Evolutionary conservation across 1,140 invertebrate species (phyloP).

Genomic region (Bombus haemorrhoidalis): DNA sequence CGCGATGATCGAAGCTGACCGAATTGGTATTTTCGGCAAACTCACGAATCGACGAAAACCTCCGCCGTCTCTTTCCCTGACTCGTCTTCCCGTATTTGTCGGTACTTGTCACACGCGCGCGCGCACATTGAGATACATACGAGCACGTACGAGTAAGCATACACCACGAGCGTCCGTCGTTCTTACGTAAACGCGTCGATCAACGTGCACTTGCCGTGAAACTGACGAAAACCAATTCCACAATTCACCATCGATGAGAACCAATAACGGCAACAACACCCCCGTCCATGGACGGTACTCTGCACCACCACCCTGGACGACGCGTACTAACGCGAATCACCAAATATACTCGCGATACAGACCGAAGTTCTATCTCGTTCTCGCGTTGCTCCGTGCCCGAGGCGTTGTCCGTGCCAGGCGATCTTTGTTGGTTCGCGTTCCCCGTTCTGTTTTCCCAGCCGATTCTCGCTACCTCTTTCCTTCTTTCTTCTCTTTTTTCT

Average conservation of each 20-base stretch:
- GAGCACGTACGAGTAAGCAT: constrained; percentile 31
- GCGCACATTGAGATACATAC: constrained; percentile 57
- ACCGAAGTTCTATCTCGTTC: neutral
- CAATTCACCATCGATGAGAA: constrained; percentile 41
- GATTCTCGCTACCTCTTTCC: neutral
- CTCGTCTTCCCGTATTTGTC: constrained; percentile 38
- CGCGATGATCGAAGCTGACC: neutral
- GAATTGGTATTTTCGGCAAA: constrained; percentile 34
- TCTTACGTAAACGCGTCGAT: constrained; percentile 66
- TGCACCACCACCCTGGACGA: constrained; percentile 3
- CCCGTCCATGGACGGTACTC: constrained; percentile 4
- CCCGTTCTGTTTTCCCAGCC: neutral
- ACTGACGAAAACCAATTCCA: constrained; percentile 3
- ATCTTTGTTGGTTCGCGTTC: neutral
- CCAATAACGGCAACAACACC: constrained; percentile 33
- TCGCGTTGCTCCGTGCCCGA: constrained; percentile 22
- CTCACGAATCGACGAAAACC: constrained; percentile 56
- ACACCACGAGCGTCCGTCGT: constrained; percentile 46
- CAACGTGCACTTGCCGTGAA: constrained; percentile 39
- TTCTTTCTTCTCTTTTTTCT: neutral
- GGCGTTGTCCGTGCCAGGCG: constrained; percentile 40
- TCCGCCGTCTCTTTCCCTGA: constrained; percentile 45
- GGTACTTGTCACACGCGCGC: constrained; percentile 57
- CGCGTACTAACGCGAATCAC: constrained; percentile 11
- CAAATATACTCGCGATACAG: constrained; percentile 24